Conservation (phyloP, 2,797 vertebrate genomes). For the Nyctibius grandis region DNA sequence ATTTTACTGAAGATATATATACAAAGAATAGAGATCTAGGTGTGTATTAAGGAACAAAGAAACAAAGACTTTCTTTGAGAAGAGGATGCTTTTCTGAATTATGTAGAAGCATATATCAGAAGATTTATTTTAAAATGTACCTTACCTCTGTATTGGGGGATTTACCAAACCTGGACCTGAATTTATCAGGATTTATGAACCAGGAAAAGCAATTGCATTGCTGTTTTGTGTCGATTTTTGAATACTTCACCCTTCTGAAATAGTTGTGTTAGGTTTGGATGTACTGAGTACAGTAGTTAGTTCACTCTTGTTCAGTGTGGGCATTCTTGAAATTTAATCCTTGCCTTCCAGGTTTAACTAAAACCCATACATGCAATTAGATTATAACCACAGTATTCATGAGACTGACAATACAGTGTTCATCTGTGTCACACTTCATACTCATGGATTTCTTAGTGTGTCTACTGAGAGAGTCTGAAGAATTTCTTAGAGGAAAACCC, state of each 20-base stretch:
- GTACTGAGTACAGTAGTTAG: neutral
- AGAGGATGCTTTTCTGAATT: neutral
- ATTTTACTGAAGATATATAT: neutral
- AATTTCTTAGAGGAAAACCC: neutral
- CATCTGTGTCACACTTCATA: neutral
- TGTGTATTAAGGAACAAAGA: neutral
- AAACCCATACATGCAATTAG: neutral
- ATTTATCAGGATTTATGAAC: conserved; percentile 29
- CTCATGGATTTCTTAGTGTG: neutral
- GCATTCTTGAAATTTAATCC: neutral
- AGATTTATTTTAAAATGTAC: conserved; percentile 18
- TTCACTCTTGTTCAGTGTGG: neutral
- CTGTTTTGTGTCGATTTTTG: neutral
- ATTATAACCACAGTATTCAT: neutral
- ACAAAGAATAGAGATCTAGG: neutral
- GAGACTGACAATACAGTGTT: neutral
- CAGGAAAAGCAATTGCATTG: neutral
- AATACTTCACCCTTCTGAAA: conserved; percentile 26
- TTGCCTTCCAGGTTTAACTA: neutral
- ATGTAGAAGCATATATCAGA: neutral
- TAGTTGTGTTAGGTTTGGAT: neutral
- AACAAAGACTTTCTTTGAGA: neutral
- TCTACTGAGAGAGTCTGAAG: neutral
- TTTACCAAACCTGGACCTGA: neutral
- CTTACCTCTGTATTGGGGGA: neutral